These are phyloP conservation scores for Brachionus rotundiformis DNA, from an alignment of 1,140 invertebrate genomes.

Conservation along the genomic window DNA sequence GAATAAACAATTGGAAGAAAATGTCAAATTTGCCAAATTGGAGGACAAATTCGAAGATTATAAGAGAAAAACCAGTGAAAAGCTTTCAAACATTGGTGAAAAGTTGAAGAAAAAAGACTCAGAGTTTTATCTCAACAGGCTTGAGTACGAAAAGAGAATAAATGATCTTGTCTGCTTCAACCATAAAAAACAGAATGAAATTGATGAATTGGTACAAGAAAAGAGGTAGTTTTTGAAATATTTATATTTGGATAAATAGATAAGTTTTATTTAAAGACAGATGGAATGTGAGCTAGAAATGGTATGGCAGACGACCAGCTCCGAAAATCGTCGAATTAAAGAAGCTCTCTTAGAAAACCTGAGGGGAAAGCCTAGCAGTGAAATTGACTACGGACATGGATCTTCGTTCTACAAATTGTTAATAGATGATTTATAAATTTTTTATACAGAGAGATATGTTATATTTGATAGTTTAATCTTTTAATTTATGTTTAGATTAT, in stretches of 20 bases:
- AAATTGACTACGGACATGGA: background rate
- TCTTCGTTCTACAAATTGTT: slow-evolving; percentile 5
- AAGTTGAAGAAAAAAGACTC: slow-evolving; percentile 32
- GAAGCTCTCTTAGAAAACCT: background rate
- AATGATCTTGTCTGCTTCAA: slow-evolving; percentile 5
- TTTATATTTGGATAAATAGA: background rate
- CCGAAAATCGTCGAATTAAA: slow-evolving; percentile 27
- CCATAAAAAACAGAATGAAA: slow-evolving; percentile 45
- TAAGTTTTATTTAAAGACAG: background rate
- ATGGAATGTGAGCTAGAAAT: slow-evolving; percentile 37
- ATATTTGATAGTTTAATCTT: background rate
- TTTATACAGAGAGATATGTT: background rate
- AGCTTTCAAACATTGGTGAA: background rate
- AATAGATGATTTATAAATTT: slow-evolving; percentile 8
- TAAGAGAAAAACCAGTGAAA: slow-evolving; percentile 24
- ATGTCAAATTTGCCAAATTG: slow-evolving; percentile 29
- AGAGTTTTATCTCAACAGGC: background rate
- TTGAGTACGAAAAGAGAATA: slow-evolving; percentile 42
- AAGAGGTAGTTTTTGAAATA: background rate
- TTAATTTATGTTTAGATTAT: background rate
- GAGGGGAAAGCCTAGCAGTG: background rate
- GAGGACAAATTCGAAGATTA: slow-evolving; percentile 34
- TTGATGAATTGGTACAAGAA: slow-evolving; percentile 35
- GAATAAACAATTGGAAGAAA: slow-evolving; percentile 10
- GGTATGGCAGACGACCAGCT: slow-evolving; percentile 32